Evolutionary conservation across 92 coral and sea anemone genomes (phyloP), one percentile per base, ranked within the genome.

Genomic region (Epizoanthus scotinus): DNA sequence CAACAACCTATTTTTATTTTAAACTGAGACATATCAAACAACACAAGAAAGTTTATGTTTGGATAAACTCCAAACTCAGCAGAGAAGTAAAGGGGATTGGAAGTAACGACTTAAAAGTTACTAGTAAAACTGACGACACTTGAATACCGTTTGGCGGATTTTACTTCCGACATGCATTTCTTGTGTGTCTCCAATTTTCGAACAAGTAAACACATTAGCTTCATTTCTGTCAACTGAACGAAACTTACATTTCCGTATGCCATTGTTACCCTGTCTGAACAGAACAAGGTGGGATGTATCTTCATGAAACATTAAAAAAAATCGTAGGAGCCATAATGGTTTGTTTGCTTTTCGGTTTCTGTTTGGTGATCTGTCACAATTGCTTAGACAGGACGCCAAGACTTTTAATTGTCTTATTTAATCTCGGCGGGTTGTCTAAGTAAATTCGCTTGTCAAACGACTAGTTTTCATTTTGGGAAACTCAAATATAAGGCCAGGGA

Each of bases 161-260:
- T 29, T 64, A 3, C 15, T 29, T 27, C 47, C 70, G 70, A 64
- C 47, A 64, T 64, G 14, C 36, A 64, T 64, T 62, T 64, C 44
- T 29, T 29, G 70, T 63, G n/a, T 64, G 68, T 38, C 36, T 63
- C n/a, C 42, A 63, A n/a, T 28, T 63, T 26, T 28, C 6, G 69
- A 63, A 34, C 8, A 27, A 64, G 8, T 20, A 64, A 64, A 64
- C 22, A 27, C 18, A 64, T 26, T 17, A 38, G 44, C 7, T 8
- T 5, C 34, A 64, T 29, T 64, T 64, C 70, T 29, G 70, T 64
- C 70, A 64, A 38, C 40, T 31, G 28, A 1, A 64, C 36, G 17
- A 14, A 29, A 64, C 31, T 64, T 64, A 0, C 42, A 15, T 27
- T 38, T 17, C 31, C 19, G 9, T 29, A n/a, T 62, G 31, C 67